These are phyloP conservation scores for Scrobipalpa costella DNA, from an alignment of 2,888 invertebrate species.

Conservation along the genomic window DNA sequence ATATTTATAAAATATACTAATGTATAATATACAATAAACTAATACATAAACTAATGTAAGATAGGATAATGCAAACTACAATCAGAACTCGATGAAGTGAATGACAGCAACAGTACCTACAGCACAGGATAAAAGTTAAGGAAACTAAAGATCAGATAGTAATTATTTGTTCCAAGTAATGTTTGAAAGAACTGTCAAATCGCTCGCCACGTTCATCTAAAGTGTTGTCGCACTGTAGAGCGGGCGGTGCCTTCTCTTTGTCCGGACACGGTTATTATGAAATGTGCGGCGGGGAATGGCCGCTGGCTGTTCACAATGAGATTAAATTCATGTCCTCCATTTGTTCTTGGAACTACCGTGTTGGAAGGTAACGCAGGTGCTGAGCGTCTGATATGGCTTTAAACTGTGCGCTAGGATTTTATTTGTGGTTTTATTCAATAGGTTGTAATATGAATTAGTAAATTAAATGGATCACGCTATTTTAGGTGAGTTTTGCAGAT, in stretches of 20 bases:
- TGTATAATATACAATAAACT: too few species aligned
- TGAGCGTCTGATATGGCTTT: background rate
- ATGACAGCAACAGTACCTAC: too few species aligned
- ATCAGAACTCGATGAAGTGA: too few species aligned
- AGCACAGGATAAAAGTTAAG: too few species aligned
- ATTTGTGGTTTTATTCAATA: background rate
- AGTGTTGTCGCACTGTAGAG: background rate
- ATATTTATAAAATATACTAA: too few species aligned
- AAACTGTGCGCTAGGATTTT: background rate
- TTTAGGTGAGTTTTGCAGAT: too few species aligned
- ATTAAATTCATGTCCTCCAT: slow-evolving; percentile 21
- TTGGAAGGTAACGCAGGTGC: slow-evolving; percentile 7
- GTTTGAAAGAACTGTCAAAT: too few species aligned
- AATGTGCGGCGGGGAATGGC: slow-evolving; percentile 20
- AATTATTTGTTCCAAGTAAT: too few species aligned
- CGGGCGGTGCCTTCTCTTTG: background rate
- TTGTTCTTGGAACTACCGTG: slow-evolving; percentile 10
- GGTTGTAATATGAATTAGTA: background rate
- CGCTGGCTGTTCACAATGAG: slow-evolving; percentile 22
- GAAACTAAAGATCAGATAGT: too few species aligned
- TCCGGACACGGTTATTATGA: slow-evolving; percentile 20
- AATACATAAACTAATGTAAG: too few species aligned
- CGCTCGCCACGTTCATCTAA: too few species aligned
- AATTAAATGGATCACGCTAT: background rate
- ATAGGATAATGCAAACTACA: too few species aligned